Percentiles rank a stretch among this genome's conserved stretches.
Evolutionary conservation across 2,797 vertebrate species (phyloP).

Genomic region (Gymnoscopelus braueri): DNA sequence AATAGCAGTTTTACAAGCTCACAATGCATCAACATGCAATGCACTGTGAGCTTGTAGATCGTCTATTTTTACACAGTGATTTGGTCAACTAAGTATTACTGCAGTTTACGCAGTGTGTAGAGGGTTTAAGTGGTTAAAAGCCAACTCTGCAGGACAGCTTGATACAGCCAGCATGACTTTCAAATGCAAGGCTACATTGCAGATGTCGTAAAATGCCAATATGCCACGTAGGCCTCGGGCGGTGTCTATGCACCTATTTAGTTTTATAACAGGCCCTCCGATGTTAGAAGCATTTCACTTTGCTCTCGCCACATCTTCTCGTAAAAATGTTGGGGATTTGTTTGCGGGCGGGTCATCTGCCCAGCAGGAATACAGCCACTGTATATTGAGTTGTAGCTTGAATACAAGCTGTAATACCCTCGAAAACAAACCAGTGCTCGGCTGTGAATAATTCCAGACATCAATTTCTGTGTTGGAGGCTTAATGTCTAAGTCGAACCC

Average conservation of each 20-base stretch:
- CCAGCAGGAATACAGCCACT: conserved; percentile 18
- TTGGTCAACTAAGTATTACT: too few species aligned
- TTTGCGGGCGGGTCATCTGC: conserved; percentile 10
- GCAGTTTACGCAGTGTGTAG: too few species aligned
- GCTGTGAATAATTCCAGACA: conserved; percentile 1
- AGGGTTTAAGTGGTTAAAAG: too few species aligned
- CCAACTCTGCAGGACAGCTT: background rate
- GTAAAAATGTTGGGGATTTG: background rate
- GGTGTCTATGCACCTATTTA: background rate
- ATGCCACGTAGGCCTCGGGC: background rate
- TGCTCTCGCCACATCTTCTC: conserved; percentile 11
- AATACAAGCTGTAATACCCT: conserved; percentile 32
- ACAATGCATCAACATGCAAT: too few species aligned
- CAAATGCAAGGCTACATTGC: conserved; percentile 5
- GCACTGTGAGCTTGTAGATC: too few species aligned
- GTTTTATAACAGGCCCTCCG: conserved; percentile 20
- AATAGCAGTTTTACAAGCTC: too few species aligned
- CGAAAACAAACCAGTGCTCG: conserved; percentile 22
- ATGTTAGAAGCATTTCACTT: conserved; percentile 14
- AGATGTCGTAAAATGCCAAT: conserved; percentile 11
- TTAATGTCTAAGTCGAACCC: background rate
- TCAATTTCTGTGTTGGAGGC: conserved; percentile 14
- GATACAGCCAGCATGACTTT: conserved; percentile 4
- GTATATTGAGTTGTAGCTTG: conserved; percentile 39
- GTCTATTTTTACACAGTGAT: too few species aligned